phyloP scores from a whole-genome alignment of 2,888 invertebrate species.

The Hyposoter didymator region DNA sequence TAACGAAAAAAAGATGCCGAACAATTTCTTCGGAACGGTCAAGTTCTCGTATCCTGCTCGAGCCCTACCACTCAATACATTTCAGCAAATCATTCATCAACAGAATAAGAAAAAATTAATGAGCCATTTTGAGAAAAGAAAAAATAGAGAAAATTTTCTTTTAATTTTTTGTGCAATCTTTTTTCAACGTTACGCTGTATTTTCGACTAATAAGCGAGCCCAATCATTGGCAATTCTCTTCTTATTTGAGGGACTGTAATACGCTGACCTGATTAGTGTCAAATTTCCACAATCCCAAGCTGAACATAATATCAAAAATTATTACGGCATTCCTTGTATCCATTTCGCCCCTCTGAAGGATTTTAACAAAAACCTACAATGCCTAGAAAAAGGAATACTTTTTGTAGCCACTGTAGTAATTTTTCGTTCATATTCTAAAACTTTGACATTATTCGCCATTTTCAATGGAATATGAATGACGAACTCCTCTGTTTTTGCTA shows the following conservation, averaged over 20 bases:
- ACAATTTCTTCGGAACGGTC: conserved; percentile 55
- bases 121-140: conserved; percentile 51
- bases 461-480: no score
- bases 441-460: no score
- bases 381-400: no score
- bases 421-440: no score
- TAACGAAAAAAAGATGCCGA: conserved; percentile 49
- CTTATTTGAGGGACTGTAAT: not conserved
- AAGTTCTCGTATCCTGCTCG: conserved; percentile 46
- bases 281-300: no score
- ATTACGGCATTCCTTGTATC: no score
- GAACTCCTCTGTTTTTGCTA: no score
- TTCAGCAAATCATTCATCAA: conserved; percentile 74
- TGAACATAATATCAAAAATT: no score
- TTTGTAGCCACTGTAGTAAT: no score
- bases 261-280: no score
- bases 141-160: conserved; percentile 68
- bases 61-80: conserved; percentile 69
- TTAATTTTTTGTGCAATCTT: conserved; percentile 76
- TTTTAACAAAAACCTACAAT: not conserved
- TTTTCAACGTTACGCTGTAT: conserved; percentile 78
- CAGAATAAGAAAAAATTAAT: conserved; percentile 71
- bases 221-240: conserved; percentile 21
- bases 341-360: no score
- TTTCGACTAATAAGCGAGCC: conserved; percentile 32